phyloP scores from a whole-genome alignment of 1,140 invertebrate species.

The Globodera ellingtonae region DNA sequence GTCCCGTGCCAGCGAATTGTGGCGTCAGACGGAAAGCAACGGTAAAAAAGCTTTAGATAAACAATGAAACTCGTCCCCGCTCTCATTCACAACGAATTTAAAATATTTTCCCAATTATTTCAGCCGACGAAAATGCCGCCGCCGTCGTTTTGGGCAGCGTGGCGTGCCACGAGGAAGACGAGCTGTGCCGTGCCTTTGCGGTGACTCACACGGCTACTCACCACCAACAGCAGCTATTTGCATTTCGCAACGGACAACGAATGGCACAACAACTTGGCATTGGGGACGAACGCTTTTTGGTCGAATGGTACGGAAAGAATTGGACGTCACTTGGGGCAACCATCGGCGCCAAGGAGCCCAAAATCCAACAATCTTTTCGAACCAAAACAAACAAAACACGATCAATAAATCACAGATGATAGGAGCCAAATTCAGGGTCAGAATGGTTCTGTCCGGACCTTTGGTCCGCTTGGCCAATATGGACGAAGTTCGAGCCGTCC shows the following conservation, averaged over 20 bases:
- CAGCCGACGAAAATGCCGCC: not conserved
- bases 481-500: constrained; percentile 4
- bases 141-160: constrained; percentile 35
- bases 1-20: constrained; percentile 19
- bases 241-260: constrained; percentile 36
- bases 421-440: not conserved
- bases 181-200: constrained; percentile 46
- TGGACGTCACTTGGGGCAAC: too few relatives aligned
- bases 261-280: constrained; percentile 43
- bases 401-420: not conserved
- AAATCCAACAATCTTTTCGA: not conserved
- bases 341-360: too few relatives aligned
- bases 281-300: constrained; percentile 48
- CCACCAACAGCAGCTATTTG: constrained; percentile 42
- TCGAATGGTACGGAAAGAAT: constrained; percentile 25
- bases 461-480: constrained; percentile 23
- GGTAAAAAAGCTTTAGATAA: constrained; percentile 9
- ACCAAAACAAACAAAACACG: not conserved
- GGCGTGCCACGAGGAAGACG: constrained; percentile 45
- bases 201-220: constrained; percentile 30
- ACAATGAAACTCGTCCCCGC: too few relatives aligned
- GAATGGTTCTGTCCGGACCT: constrained; percentile 6
- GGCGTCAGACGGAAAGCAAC: constrained; percentile 4
- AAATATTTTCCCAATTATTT: too few relatives aligned
- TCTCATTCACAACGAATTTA: too few relatives aligned